Conservation (phyloP, 1,140 invertebrate genomes). For the Kradibia gibbosae region DNA sequence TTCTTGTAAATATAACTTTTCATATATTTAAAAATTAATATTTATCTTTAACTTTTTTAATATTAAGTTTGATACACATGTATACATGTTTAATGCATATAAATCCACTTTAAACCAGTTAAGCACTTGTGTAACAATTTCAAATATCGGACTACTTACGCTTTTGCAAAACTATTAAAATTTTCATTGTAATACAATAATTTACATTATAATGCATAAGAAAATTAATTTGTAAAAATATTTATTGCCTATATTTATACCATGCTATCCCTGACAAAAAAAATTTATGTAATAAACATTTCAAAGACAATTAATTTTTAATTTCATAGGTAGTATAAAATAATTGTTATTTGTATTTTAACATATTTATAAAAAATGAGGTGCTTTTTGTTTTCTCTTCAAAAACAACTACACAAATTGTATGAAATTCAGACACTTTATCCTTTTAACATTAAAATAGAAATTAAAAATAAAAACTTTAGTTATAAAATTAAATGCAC, state of each 20-base stretch:
- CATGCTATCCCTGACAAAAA: conserved; percentile 4
- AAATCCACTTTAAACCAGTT: background rate
- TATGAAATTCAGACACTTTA: background rate
- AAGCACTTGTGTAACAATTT: background rate
- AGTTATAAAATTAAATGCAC: background rate
- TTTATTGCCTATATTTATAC: conserved; percentile 23
- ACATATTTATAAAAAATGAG: background rate
- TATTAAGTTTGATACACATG: conserved; percentile 3
- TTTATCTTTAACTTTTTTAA: background rate
- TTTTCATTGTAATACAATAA: background rate
- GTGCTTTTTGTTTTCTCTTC: background rate
- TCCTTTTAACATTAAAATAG: background rate
- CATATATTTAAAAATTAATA: conserved; percentile 22
- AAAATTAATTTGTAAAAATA: conserved; percentile 26
- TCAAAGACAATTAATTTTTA: background rate
- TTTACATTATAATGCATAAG: conserved; percentile 8
- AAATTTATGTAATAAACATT: background rate
- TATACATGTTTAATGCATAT: conserved; percentile 36
- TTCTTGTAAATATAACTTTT: conserved; percentile 34
- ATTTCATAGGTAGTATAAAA: background rate
- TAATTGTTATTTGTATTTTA: background rate
- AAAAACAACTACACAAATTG: background rate
- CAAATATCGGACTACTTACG: conserved; percentile 17
- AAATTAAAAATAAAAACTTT: background rate
- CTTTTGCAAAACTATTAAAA: background rate